Conservation (phyloP, 2,888 invertebrate genomes). For the Drosophila anomelani region DNA sequence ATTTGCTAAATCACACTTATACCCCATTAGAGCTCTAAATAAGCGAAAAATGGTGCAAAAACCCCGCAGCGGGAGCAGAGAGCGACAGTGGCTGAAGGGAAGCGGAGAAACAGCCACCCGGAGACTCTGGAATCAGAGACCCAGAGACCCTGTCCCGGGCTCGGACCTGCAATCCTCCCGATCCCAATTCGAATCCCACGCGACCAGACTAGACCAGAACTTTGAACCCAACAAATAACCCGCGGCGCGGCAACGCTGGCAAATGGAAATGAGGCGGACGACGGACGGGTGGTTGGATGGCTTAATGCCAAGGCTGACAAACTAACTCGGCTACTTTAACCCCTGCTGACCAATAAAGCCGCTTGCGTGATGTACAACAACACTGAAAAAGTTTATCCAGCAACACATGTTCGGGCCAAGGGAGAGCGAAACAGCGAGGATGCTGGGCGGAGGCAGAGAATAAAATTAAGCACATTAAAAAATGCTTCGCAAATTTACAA, state of each 20-base stretch:
- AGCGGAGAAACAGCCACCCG: neutral
- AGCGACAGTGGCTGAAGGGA: neutral
- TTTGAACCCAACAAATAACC: slow-evolving; percentile 66
- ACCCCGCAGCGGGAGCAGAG: slow-evolving; percentile 6
- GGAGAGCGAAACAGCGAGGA: slow-evolving; percentile 5
- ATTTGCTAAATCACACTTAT: slow-evolving; percentile 76
- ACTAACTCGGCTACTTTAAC: slow-evolving; percentile 67
- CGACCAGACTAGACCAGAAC: slow-evolving; percentile 45
- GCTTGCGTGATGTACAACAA: slow-evolving; percentile 76
- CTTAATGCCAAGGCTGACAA: slow-evolving; percentile 73
- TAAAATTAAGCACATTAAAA: slow-evolving; percentile 79
- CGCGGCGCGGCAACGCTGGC: slow-evolving; percentile 59
- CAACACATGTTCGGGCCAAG: slow-evolving; percentile 61
- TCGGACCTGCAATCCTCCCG: slow-evolving; percentile 29
- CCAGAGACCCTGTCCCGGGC: slow-evolving; percentile 15
- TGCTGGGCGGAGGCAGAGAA: slow-evolving; percentile 26
- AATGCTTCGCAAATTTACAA: slow-evolving; percentile 80
- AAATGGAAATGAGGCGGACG: slow-evolving; percentile 48
- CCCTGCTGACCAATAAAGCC: slow-evolving; percentile 80
- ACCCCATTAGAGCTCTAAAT: slow-evolving; percentile 75
- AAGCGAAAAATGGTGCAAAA: slow-evolving; percentile 64
- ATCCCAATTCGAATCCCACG: slow-evolving; percentile 20
- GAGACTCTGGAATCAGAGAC: slow-evolving; percentile 9
- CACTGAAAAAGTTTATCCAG: slow-evolving; percentile 66
- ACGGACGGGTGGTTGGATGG: slow-evolving; percentile 23